Percentiles rank a stretch among this genome's conserved stretches.
Evolutionary conservation across 2,113 vertebrate genomes (phyloP).

Genomic region (Suncus etruscus): DNA sequence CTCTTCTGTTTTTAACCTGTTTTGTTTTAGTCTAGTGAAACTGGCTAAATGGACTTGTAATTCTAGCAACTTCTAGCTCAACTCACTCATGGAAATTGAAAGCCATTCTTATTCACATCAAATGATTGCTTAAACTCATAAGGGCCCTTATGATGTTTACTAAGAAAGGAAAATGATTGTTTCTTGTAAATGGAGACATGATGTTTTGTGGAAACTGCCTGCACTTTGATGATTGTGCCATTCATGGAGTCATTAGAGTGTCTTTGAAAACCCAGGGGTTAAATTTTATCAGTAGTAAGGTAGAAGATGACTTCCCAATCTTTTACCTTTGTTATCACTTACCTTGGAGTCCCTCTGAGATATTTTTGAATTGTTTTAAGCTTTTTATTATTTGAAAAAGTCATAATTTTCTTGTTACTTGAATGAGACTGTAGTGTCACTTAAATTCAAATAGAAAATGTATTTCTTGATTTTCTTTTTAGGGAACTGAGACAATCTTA

Average conservation of each 20-base stretch:
- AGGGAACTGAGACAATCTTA: background rate
- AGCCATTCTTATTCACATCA: conserved; percentile 32
- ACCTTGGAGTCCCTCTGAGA: background rate
- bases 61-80: background rate
- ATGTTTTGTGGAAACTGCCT: background rate
- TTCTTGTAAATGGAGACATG: background rate
- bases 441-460: conserved; percentile 21
- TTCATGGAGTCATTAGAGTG: background rate
- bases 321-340: conserved; percentile 38
- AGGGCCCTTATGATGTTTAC: conserved; percentile 18
- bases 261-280: too few species aligned
- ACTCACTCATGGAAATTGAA: background rate
- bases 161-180: conserved; percentile 25
- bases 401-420: conserved; percentile 60
- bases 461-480: conserved; percentile 19
- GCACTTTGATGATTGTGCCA: background rate
- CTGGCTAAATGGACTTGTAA: conserved; percentile 51
- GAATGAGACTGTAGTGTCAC: background rate
- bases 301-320: background rate
- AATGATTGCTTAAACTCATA: conserved; percentile 2
- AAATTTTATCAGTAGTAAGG: background rate
- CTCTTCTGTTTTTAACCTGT: background rate
- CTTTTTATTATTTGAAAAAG: conserved; percentile 45
- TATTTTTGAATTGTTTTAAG: conserved; percentile 54
- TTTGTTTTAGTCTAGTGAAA: conserved; percentile 14